A percentile compares a stretch with the other conserved stretches of the same genome.
These are phyloP conservation scores for Drosophila busckii DNA, from an alignment of 1,140 invertebrate species.

Conservation along the genomic window DNA sequence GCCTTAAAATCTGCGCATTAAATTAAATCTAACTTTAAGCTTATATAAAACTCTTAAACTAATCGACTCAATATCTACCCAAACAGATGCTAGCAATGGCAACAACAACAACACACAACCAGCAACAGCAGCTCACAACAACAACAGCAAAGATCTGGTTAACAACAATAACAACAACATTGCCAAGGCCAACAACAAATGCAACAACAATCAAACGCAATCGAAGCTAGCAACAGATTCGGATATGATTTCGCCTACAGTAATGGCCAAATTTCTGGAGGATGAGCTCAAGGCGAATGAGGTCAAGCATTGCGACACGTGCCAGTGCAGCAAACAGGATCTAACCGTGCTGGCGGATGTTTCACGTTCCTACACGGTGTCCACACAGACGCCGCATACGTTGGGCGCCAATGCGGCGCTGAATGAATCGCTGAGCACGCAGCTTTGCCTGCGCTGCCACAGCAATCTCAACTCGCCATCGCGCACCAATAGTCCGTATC, in stretches of 20 bases:
- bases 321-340: slow-evolving; percentile 84
- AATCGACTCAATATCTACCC: too few relatives aligned
- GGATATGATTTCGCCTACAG: slow-evolving; percentile 93
- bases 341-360: slow-evolving; percentile 82
- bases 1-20: too few relatives aligned
- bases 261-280: slow-evolving; percentile 95
- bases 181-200: slow-evolving; percentile 38
- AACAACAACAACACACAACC: slow-evolving; percentile 26
- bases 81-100: slow-evolving; percentile 22
- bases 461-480: slow-evolving; percentile 78
- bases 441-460: slow-evolving; percentile 81
- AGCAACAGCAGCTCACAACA: slow-evolving; percentile 36
- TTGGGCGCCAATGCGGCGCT: slow-evolving; percentile 15
- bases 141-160: slow-evolving; percentile 27
- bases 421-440: slow-evolving; percentile 80
- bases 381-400: slow-evolving; percentile 81
- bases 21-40: too few relatives aligned
- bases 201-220: slow-evolving; percentile 36
- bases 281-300: slow-evolving; percentile 88
- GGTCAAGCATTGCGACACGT: slow-evolving; percentile 89
- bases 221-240: slow-evolving; percentile 78
- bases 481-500: slow-evolving; percentile 74
- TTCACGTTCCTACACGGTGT: slow-evolving; percentile 81
- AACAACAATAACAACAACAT: slow-evolving; percentile 48
- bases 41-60: too few relatives aligned